Evolutionary conservation across 2,797 vertebrate genomes (phyloP).

Genomic region (Notamacropus eugenii): DNA sequence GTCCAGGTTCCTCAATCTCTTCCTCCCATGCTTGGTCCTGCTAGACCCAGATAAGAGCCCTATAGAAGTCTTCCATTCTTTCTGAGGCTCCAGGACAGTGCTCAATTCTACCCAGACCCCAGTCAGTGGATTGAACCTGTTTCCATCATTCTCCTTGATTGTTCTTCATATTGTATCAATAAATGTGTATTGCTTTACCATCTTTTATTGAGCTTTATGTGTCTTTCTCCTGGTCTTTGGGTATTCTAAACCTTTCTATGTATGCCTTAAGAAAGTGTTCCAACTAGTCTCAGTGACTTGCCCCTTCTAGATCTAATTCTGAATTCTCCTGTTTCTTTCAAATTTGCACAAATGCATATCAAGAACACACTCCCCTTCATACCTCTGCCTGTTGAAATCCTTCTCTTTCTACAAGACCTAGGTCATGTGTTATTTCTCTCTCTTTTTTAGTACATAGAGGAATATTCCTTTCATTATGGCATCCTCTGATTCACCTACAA

Average conservation of each 20-base stretch:
- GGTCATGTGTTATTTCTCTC: background rate
- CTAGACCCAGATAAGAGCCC: too few relatives aligned
- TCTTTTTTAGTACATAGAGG: background rate
- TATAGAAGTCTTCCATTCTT: background rate
- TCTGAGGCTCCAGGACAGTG: background rate
- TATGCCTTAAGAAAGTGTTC: too few relatives aligned
- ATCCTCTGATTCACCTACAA: background rate
- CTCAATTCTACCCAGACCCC: too few relatives aligned
- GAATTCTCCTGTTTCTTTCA: background rate
- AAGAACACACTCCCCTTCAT: background rate
- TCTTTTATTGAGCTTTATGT: background rate
- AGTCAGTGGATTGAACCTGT: background rate
- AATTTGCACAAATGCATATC: background rate
- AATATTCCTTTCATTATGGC: background rate
- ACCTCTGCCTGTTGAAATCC: background rate
- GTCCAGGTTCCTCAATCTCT: background rate
- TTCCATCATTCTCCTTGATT: background rate
- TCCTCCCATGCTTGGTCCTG: background rate
- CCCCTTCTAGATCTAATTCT: background rate
- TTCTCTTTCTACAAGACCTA: background rate
- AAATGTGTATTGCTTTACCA: background rate
- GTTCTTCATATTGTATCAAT: background rate
- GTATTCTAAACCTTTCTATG: background rate
- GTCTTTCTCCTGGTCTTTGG: background rate
- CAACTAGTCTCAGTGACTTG: background rate